Evolutionary conservation across 2,888 invertebrate genomes (phyloP), one percentile per base, ranked within the genome.

Genomic region (Ametastegia equiseti): DNA sequence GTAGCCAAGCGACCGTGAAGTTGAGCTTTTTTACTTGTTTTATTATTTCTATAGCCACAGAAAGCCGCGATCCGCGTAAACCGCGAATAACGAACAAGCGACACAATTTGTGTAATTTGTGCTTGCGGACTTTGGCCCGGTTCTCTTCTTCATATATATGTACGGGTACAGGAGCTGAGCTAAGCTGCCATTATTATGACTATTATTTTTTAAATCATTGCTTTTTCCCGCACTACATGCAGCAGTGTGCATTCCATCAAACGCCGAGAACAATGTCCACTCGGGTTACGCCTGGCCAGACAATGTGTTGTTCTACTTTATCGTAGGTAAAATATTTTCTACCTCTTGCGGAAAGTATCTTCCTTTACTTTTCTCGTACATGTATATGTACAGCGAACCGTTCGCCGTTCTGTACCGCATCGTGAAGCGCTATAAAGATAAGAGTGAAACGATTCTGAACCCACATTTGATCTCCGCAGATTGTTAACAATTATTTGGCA

Each of bases 231-330:
- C 30, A 42, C 4, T 47, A 30, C 47, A 30, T 47, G 27, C 47
- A 30, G 27, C 71, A 71, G 71, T 45, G 23, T 45, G 45, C 36
- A 50, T 75, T 75, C 33, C 50, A 75, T 75, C 33, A 36, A 54
- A 75, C 75, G 15, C 54, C 19, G 33, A 15, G 23, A 54, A 50
- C 75, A 75, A 75, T 45, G 30, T 54, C 33, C 36, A 19, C 39
- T 23, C 23, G 11, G 75, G 27, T 75, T 54, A 75, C 36, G 75
- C 33, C 75, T 54, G 50, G 54, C 50, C 75, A 54, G 9, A 75
- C 50, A 75, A 75, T 75, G 36, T 45, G 33, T 75, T 75, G 54
- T 75, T 75, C 75, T 36, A 54, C 54, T 75, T 75, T 75, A 47
- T 45, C 71, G 71, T 71, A 23, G 45, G 27, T 30, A 71, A 47